phyloP scores from a whole-genome alignment of 2,888 invertebrate genomes.

The Aelia acuminata region DNA sequence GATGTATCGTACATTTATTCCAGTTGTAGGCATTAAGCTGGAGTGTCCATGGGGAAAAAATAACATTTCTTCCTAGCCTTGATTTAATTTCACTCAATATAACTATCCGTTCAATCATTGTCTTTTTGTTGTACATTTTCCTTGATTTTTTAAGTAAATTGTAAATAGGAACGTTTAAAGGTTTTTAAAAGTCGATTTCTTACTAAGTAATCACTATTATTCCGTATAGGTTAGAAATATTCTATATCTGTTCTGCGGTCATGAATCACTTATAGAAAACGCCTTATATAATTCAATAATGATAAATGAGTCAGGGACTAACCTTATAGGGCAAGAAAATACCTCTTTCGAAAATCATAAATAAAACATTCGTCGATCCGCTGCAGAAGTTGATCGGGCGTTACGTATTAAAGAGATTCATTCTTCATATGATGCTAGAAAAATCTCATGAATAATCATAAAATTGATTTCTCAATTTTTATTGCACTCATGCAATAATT shows the following conservation, averaged over 20 bases:
- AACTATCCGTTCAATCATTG: too few species aligned
- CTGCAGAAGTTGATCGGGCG: background rate
- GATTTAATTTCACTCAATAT: too few species aligned
- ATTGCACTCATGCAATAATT: too few species aligned
- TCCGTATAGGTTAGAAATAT: background rate
- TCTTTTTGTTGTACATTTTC: background rate
- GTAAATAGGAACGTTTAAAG: background rate
- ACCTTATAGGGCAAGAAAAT: slow-evolving; percentile 4
- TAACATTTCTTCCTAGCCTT: too few species aligned
- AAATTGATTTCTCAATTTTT: background rate
- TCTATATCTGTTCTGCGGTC: background rate
- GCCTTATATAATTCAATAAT: background rate
- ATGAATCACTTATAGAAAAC: background rate
- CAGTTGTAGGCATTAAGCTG: too few species aligned
- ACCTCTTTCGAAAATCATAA: slow-evolving; percentile 6
- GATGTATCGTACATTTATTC: too few species aligned
- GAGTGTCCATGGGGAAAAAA: too few species aligned
- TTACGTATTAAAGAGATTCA: background rate
- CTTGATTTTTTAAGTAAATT: background rate
- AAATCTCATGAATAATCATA: background rate
- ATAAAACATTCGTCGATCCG: background rate
- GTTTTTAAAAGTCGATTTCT: background rate
- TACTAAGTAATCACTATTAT: background rate
- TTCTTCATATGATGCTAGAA: background rate
- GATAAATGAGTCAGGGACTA: slow-evolving; percentile 10